Base-by-base conservation (phyloP, 92 coral and sea anemone genomes). In the Desmophyllum pertusum region DNA sequence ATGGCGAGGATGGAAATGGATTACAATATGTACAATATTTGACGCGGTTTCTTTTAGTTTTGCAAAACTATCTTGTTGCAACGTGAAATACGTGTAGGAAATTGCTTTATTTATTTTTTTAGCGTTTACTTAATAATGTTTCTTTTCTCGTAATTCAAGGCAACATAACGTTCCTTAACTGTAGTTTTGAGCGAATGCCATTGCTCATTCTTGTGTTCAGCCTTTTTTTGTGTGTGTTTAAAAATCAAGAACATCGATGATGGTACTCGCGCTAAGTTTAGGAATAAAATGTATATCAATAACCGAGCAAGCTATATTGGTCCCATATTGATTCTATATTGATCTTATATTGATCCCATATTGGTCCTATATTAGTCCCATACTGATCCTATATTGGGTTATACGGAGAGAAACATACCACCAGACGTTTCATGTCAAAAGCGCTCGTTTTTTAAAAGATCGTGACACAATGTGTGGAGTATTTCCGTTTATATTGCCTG, bases 341-440 rank as follows among this genome's bases (percentile, higher is more conserved):
- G n/a, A n/a, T n/a, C n/a, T n/a, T n/a, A n/a, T n/a, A n/a, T n/a
- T n/a, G n/a, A n/a, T n/a, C n/a, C n/a, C n/a, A n/a, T n/a, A n/a
- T n/a, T n/a, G n/a, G n/a, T n/a, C n/a, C n/a, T n/a, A n/a, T n/a
- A n/a, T n/a, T n/a, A n/a, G n/a, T n/a, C n/a, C n/a, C n/a, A n/a
- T n/a, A n/a, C n/a, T n/a, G n/a, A n/a, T n/a, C n/a, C n/a, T n/a
- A n/a, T n/a, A n/a, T n/a, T n/a, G n/a, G n/a, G n/a, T n/a, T 55
- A 11, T 55, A 10, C 10, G 9, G 27, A 4, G 33, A 57, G 35
- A 59, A 27, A 59, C 29, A n/a, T 15, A 25, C 11, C 13, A 21
- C 19, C 19, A 59, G 65, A 25, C 35, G n/a, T 75, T 75, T 45
- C 79, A 75, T 75, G 79, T 51, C 66, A 75, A 29, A 75, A 50